Conservation (phyloP, 2,888 invertebrate genomes). For the Eudasyphora cyanicolor region DNA sequence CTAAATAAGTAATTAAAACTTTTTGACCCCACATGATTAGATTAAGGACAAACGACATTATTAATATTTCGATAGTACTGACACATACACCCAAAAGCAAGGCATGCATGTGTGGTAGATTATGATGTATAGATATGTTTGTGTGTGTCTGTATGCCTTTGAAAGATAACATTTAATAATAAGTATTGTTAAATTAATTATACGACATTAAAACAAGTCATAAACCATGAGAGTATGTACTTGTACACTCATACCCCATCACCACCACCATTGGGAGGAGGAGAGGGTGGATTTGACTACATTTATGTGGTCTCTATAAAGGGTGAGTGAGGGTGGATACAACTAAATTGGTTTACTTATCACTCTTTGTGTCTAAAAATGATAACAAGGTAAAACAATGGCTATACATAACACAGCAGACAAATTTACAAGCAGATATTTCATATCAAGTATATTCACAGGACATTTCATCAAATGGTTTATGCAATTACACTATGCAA, state of each 20-base stretch:
- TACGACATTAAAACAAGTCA: slow-evolving; percentile 52
- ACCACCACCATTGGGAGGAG: neutral
- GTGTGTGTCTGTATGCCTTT: slow-evolving; percentile 25
- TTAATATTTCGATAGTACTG: slow-evolving; percentile 44
- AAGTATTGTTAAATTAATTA: slow-evolving; percentile 61
- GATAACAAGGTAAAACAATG: neutral
- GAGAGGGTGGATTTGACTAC: neutral
- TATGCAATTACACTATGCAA: too few species aligned
- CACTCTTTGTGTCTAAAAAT: neutral
- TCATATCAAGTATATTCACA: too few species aligned
- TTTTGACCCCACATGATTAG: slow-evolving; percentile 51
- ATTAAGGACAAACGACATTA: slow-evolving; percentile 51
- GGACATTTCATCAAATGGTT: too few species aligned
- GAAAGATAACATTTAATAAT: slow-evolving; percentile 54
- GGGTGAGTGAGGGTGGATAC: neutral
- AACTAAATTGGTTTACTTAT: neutral
- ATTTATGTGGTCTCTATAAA: neutral
- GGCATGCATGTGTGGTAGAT: neutral
- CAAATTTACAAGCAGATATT: too few species aligned
- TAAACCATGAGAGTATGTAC: neutral
- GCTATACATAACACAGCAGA: too few species aligned
- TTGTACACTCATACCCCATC: neutral
- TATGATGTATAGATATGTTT: neutral
- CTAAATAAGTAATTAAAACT: slow-evolving; percentile 61
- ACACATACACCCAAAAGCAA: neutral